Percentiles rank a stretch among this genome's conserved stretches.
These are phyloP conservation scores for Erannis defoliaria DNA, from an alignment of 2,888 invertebrate species.

Conservation along the genomic window DNA sequence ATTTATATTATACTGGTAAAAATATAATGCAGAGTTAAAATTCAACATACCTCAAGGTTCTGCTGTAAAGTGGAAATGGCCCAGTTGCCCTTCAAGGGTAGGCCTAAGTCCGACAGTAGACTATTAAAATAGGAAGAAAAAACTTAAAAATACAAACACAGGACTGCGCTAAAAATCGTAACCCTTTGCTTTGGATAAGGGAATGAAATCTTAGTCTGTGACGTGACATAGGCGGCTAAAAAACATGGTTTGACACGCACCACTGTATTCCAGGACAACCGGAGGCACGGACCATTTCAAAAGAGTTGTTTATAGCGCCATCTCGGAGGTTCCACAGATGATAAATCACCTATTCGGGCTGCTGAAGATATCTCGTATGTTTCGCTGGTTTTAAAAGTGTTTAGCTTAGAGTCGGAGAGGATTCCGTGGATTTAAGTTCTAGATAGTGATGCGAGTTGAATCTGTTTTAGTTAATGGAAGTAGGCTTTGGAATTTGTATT, in stretches of 20 bases:
- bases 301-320: conserved; percentile 54
- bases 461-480: conserved; percentile 10
- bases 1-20: too few species aligned
- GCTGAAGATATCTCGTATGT: conserved; percentile 47
- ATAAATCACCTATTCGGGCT: conserved; percentile 61
- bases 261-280: conserved; percentile 31
- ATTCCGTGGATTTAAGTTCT: conserved; percentile 25
- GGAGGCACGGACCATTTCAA: conserved; percentile 52
- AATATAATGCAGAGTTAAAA: too few species aligned
- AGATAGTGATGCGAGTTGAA: conserved; percentile 20
- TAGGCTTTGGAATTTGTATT: not conserved
- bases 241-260: not conserved
- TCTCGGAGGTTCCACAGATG: conserved; percentile 54
- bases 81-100: too few species aligned
- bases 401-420: conserved; percentile 16
- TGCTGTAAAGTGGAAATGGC: too few species aligned
- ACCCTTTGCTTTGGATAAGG: too few species aligned
- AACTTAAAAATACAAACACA: too few species aligned
- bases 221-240: too few species aligned
- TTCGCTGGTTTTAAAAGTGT: conserved; percentile 32
- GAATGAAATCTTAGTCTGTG: too few species aligned
- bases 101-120: too few species aligned
- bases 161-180: too few species aligned
- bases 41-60: too few species aligned
- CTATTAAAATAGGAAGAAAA: too few species aligned